Percentiles rank a stretch among this genome's conserved stretches.
phyloP scores from a whole-genome alignment of 2,113 vertebrate genomes.

The Sisor rabdophorus region DNA sequence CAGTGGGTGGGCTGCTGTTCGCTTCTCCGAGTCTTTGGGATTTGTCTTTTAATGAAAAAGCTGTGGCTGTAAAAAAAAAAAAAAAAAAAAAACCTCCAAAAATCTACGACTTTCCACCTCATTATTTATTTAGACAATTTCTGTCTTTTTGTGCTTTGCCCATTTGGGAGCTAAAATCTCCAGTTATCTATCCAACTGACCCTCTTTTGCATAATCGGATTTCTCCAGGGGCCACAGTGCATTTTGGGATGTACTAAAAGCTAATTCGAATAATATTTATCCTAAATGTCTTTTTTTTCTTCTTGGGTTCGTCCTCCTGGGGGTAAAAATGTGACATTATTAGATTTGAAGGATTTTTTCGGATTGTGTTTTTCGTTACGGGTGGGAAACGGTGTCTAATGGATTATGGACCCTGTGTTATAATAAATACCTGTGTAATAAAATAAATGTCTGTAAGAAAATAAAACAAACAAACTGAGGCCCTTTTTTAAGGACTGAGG shows the following conservation, averaged over 20 bases:
- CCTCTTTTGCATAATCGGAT: constrained; percentile 19
- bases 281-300: constrained; percentile 2
- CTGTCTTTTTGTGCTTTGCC: not conserved
- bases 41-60: constrained; percentile 13
- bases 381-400: not conserved
- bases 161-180: constrained; percentile 3
- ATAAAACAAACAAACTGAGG: constrained; percentile 26
- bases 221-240: constrained; percentile 25
- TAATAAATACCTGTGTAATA: constrained; percentile 20
- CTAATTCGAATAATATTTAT: constrained; percentile 1
- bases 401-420: constrained; percentile 2
- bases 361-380: not conserved
- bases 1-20: not conserved
- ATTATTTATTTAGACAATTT: constrained; percentile 28
- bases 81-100: not conserved
- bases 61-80: constrained; percentile 1
- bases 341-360: not conserved
- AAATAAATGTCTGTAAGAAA: constrained; percentile 20
- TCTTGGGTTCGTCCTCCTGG: not conserved
- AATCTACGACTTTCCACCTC: not conserved
- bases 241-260: not conserved
- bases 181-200: not conserved
- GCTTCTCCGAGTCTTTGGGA: not conserved
- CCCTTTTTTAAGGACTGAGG: not conserved
- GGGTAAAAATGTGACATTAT: constrained; percentile 12